Conservation (phyloP, 1,140 invertebrate species). For the Diorhabda carinulata region DNA sequence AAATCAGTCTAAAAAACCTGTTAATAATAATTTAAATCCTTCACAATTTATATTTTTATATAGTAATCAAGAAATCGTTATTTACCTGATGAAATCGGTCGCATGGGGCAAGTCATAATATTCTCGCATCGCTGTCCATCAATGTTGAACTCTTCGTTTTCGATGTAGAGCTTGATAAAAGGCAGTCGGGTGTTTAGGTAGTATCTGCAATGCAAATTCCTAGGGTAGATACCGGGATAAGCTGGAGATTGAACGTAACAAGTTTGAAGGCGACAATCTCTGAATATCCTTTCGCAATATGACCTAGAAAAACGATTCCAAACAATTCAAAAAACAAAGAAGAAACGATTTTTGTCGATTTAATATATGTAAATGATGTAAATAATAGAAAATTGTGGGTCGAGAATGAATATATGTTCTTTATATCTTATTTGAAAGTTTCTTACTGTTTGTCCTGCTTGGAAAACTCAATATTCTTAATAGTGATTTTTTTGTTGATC, state of each 20-base stretch:
- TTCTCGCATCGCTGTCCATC: slow-evolving; percentile 91
- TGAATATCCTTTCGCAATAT: slow-evolving; percentile 82
- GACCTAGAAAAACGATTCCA: slow-evolving; percentile 55
- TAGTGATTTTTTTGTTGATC: no score
- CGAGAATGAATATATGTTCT: no score
- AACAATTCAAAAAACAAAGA: background rate
- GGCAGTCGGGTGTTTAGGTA: slow-evolving; percentile 80
- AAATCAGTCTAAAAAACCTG: no score
- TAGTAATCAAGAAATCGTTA: background rate
- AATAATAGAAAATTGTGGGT: no score
- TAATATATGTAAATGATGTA: no score
- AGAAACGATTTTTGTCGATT: no score
- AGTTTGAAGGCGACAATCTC: slow-evolving; percentile 80
- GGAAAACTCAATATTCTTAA: no score
- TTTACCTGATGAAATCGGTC: slow-evolving; percentile 75
- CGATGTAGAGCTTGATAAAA: slow-evolving; percentile 87
- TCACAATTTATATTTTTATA: no score
- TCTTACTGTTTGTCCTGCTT: no score
- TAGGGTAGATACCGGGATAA: slow-evolving; percentile 86
- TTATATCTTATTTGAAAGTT: no score
- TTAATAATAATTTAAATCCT: no score
- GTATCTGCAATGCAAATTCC: slow-evolving; percentile 85
- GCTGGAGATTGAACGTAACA: slow-evolving; percentile 91
- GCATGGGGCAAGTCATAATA: slow-evolving; percentile 90
- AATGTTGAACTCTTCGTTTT: slow-evolving; percentile 90